Conservation (phyloP, 2,888 invertebrate species). For the Sinhomidia bicolor region DNA sequence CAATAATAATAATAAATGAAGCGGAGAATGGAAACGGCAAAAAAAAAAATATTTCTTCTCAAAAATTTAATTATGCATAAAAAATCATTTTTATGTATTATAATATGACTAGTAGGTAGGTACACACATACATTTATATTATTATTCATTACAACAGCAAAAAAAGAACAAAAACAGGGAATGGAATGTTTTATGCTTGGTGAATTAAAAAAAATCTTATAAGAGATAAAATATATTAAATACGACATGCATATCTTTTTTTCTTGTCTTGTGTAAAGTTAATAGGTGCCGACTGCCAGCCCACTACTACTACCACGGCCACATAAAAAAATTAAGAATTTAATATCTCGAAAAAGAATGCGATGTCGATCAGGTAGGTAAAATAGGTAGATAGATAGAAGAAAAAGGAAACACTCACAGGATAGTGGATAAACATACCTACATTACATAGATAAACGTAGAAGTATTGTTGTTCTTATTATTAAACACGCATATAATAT, state of each 20-base stretch:
- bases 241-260: neutral
- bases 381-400: neutral
- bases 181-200: conserved; percentile 29
- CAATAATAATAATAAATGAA: conserved; percentile 15
- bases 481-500: no score
- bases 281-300: conserved; percentile 46
- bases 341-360: conserved; percentile 20
- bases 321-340: no score
- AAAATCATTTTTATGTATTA: neutral
- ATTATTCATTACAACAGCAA: conserved; percentile 19
- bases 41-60: neutral
- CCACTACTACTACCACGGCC: neutral
- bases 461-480: neutral
- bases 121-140: neutral
- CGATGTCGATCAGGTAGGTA: conserved; percentile 60
- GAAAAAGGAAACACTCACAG: conserved; percentile 22
- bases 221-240: conserved; percentile 14
- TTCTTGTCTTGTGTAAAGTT: neutral
- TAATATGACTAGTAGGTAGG: neutral
- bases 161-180: conserved; percentile 22
- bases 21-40: neutral
- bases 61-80: conserved; percentile 26
- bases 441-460: neutral
- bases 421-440: neutral
- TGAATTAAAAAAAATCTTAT: conserved; percentile 35